Evolutionary conservation across 2,797 vertebrate species (phyloP).

Genomic region (Brachyrhaphis roseni): DNA sequence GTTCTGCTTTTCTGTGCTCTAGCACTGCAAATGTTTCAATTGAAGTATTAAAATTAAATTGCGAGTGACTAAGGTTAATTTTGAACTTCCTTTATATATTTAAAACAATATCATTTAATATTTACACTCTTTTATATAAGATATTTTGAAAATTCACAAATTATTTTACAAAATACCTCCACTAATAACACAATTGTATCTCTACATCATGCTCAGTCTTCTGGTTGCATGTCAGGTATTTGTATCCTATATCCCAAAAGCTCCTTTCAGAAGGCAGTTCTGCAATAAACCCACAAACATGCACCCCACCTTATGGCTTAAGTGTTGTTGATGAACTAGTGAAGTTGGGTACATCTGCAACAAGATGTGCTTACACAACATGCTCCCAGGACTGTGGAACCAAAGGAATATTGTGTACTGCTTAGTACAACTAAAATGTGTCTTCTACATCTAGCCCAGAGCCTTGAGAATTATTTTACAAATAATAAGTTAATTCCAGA

Average conservation of each 20-base stretch:
- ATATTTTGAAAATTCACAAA: background rate
- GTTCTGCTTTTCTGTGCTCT: background rate
- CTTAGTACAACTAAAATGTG: background rate
- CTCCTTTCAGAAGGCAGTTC: slow-evolving; percentile 1
- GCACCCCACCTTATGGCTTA: slow-evolving; percentile 1
- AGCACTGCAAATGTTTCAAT: background rate
- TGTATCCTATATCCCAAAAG: background rate
- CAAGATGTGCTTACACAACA: background rate
- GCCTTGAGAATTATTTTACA: background rate
- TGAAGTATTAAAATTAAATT: background rate
- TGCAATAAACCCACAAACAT: background rate
- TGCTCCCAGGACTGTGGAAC: background rate
- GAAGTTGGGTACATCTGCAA: background rate
- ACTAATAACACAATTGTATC: background rate
- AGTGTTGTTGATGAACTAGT: background rate
- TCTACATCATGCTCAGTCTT: background rate
- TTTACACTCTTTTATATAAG: background rate
- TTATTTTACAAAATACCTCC: background rate
- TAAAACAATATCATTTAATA: background rate
- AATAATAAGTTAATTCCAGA: background rate
- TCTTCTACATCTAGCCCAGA: background rate
- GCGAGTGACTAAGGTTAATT: background rate
- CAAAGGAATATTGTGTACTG: background rate
- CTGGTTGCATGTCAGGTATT: background rate
- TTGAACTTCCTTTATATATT: background rate